A percentile compares a stretch with the other conserved stretches of the same genome.
These are phyloP conservation scores for Myopa tessellatipennis DNA, from an alignment of 2,888 invertebrate genomes.

Conservation along the genomic window DNA sequence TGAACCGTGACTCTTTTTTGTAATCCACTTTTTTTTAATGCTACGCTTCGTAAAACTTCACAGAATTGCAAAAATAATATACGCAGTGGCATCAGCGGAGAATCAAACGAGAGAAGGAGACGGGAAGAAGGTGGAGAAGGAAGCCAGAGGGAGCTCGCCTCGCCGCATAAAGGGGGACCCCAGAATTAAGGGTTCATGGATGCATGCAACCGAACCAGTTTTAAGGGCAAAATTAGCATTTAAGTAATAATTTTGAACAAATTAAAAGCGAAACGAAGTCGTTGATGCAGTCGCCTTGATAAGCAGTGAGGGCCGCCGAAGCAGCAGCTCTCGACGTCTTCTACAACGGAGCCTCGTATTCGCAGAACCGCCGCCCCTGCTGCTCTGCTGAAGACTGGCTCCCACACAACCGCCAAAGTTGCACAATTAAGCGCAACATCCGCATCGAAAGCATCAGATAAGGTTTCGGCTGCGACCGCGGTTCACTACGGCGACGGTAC, in stretches of 20 bases:
- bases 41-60: slow-evolving; percentile 22
- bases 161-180: no score
- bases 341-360: not conserved
- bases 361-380: not conserved
- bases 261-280: no score
- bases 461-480: not conserved
- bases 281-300: no score
- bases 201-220: not conserved
- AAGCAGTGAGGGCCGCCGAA: no score
- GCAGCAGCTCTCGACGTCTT: no score
- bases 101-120: no score
- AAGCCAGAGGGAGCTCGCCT: no score
- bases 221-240: not conserved
- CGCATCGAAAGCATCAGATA: slow-evolving; percentile 1
- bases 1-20: not conserved
- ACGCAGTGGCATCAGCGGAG: not conserved
- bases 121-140: no score
- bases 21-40: not conserved
- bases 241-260: not conserved
- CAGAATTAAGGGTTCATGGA: not conserved
- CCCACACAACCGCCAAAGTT: not conserved
- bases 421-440: slow-evolving; percentile 25
- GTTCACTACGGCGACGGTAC: not conserved
- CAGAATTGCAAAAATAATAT: slow-evolving; percentile 1
- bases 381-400: not conserved